phyloP scores from a whole-genome alignment of 2,797 vertebrate species.

The Micromesistius poutassou region DNA sequence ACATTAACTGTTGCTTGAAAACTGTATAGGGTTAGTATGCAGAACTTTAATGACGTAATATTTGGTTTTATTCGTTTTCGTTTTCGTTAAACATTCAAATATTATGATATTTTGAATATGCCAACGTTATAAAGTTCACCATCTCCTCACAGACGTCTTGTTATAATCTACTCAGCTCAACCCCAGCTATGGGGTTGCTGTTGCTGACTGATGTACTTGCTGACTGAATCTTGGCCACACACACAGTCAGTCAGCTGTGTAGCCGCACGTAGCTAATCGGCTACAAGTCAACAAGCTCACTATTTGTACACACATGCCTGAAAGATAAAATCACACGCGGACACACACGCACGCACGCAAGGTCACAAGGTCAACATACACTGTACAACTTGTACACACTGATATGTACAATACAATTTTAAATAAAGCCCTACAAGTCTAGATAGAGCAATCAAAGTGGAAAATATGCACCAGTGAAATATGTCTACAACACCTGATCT shows the following conservation, averaged over 20 bases:
- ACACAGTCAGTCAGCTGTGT: slow-evolving; percentile 12
- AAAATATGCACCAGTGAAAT: not conserved
- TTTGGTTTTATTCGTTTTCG: not conserved
- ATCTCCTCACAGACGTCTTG: slow-evolving; percentile 16
- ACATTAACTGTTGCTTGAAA: not conserved
- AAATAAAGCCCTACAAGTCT: not conserved
- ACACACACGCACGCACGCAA: not conserved
- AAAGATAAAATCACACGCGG: slow-evolving; percentile 8
- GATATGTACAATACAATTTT: not conserved
- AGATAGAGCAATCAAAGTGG: not conserved
- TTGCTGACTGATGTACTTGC: not conserved
- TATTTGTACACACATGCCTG: not conserved
- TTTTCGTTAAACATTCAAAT: not conserved
- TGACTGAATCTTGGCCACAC: not conserved
- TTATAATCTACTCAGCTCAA: slow-evolving; percentile 42
- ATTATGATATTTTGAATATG: not conserved
- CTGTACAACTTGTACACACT: not conserved
- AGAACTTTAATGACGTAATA: not conserved
- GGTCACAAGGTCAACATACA: not conserved
- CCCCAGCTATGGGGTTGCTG: not conserved
- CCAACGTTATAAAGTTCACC: not conserved
- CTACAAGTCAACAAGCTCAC: not conserved
- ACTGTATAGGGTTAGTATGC: not conserved
- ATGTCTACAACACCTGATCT: not conserved
- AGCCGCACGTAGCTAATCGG: not conserved